Base-by-base conservation (phyloP, 2,888 invertebrate species). In the Penaeus monodon region DNA sequence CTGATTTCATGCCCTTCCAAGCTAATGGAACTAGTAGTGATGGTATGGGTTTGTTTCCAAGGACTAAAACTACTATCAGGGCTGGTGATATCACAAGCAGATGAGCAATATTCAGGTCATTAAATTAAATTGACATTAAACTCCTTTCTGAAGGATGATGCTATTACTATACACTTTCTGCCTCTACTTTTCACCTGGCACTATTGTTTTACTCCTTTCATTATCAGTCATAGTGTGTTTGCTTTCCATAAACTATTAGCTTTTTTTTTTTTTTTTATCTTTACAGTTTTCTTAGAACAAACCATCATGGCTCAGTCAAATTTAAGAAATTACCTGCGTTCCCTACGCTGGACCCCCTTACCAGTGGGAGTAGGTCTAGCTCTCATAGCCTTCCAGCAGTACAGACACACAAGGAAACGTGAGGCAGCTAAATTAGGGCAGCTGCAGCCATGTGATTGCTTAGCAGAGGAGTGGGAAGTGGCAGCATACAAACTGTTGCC, bases 401-500 rank as follows among this genome's bases (percentile, higher is more conserved):
- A 90, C 88, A 84, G 91, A 44, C 90, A 91, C 87, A 90, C 91
- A n/a, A 90, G 91, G 29, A 90, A 89, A 84, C 82, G 91, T 77
- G 91, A 91, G 84, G 89, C 85, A 63, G 88, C 84, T n/a, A 88
- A 84, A 79, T 70, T 88, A 44, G 88, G 88, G n/a, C 82, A 79
- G 57, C 49, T 86, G 49, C 86, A 83, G 8, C 86, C 86, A 33
- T 88, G 88, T 81, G 86, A 88, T 70, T 86, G 86, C 33, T 76
- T 88, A 33, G 86, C 88, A 68, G 84, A 80, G n/a, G 82, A 84
- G 24, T 89, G 89, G 81, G 84, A 89, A 57, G 89, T 90, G 57
- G 80, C 88, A 73, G 90, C 88, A 20, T 90, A 90, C 79, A 89
- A 89, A 33, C 80, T 90, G 22, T 79, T 99, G 91, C 99, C 99